These are phyloP conservation scores for Dasysyrphus tricinctus DNA, from an alignment of 2,888 invertebrate species.

Conservation along the genomic window DNA sequence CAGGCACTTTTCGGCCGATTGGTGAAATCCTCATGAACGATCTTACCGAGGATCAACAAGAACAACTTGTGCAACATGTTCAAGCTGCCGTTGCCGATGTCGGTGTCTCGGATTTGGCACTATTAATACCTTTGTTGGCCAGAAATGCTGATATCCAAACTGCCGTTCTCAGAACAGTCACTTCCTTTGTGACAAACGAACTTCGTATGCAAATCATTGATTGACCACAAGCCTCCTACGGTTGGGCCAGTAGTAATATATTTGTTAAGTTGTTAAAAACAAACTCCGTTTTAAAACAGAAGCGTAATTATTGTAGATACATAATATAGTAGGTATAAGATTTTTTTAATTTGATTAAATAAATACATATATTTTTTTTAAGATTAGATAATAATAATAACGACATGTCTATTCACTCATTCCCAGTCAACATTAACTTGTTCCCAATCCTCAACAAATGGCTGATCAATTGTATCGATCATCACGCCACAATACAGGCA, in stretches of 20 bases:
- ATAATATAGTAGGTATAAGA: no score
- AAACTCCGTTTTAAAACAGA: background rate
- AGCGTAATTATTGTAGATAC: conserved; percentile 77
- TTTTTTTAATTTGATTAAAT: conserved; percentile 57
- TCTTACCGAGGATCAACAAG: conserved; percentile 79
- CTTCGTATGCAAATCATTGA: conserved; percentile 80
- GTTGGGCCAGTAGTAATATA: background rate
- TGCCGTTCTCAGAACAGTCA: conserved; percentile 79
- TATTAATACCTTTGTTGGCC: conserved; percentile 80
- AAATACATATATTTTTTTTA: conserved; percentile 53
- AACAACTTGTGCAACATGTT: conserved; percentile 79
- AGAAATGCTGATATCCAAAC: conserved; percentile 80
- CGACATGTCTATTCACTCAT: conserved; percentile 81
- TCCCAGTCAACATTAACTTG: conserved; percentile 93
- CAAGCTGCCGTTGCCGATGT: conserved; percentile 79
- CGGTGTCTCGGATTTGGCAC: conserved; percentile 79
- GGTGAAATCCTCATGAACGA: conserved; percentile 82
- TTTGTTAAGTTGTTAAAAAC: background rate
- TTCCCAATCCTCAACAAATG: conserved; percentile 93
- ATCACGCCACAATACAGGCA: conserved; percentile 97
- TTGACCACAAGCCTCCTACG: conserved; percentile 76
- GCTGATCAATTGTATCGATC: conserved; percentile 95
- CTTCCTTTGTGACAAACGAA: conserved; percentile 81
- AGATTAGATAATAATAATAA: conserved; percentile 32
- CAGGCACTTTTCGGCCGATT: conserved; percentile 81